Conservation (phyloP, 1,140 invertebrate genomes). For the Lordiphosa mommai region DNA sequence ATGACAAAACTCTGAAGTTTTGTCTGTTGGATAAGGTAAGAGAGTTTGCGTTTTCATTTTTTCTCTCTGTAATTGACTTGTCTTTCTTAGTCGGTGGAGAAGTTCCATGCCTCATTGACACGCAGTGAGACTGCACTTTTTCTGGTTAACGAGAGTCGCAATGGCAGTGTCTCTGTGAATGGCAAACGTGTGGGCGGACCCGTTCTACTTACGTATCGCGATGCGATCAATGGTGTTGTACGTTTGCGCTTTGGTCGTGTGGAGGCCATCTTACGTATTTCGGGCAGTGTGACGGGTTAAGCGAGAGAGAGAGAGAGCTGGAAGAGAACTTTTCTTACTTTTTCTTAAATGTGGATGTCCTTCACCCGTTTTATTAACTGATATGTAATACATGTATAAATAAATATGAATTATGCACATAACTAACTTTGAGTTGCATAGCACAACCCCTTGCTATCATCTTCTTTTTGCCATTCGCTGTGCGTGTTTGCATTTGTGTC, state of each 20-base stretch:
- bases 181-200: slow-evolving; percentile 22
- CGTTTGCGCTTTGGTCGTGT: slow-evolving; percentile 16
- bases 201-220: slow-evolving; percentile 18
- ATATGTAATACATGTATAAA: slow-evolving; percentile 42
- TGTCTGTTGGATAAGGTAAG: slow-evolving; percentile 26
- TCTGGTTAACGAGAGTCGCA: slow-evolving; percentile 34
- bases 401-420: slow-evolving; percentile 70
- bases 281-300: slow-evolving; percentile 14
- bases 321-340: slow-evolving; percentile 2
- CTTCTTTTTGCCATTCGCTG: neutral
- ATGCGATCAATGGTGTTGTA: slow-evolving; percentile 24
- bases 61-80: neutral
- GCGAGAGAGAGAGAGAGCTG: no score
- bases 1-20: slow-evolving; percentile 17
- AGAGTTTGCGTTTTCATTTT: neutral
- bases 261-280: slow-evolving; percentile 25
- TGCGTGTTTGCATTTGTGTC: slow-evolving; percentile 57
- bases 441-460: slow-evolving; percentile 3
- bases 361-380: slow-evolving; percentile 50
- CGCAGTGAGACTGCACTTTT: slow-evolving; percentile 22
- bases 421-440: slow-evolving; percentile 47
- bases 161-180: slow-evolving; percentile 20
- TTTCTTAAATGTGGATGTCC: slow-evolving; percentile 22
- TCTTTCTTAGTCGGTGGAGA: slow-evolving; percentile 8
- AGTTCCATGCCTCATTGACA: slow-evolving; percentile 32